Base-by-base conservation (phyloP, 1,140 invertebrate genomes). In the Coboldia fuscipes region DNA sequence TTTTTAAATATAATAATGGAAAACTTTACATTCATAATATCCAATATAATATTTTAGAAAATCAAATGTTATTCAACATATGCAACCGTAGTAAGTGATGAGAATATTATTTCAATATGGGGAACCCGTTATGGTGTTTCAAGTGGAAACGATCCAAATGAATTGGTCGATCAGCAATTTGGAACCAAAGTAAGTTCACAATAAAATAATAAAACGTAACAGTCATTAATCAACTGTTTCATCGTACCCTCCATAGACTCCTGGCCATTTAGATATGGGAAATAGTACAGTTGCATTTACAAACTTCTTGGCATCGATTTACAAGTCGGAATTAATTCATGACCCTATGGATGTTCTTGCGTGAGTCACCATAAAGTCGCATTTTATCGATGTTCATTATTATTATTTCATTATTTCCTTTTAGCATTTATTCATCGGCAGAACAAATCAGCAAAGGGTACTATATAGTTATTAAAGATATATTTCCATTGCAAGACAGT, bases 21-120 rank as follows among this genome's bases (percentile, higher is more conserved):
- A 70, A 15, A 63, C 69, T 21, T 67, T 67, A 21, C 76, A 67
- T 42, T 74, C 72, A 2, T n/a, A n/a, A n/a, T n/a, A n/a, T n/a
- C n/a, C n/a, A n/a, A n/a, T 21, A 37, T 30, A 42, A 39, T 35
- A 39, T 48, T 53, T 22, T 39, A 69, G 68, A 61, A 60, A 46
- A 58, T 70, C 9, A 57, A 65, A 37, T 75, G 72, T 54, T 72
- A 70, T 16, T 62, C 70, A 20, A 67, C 68, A 22, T 77, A 67
- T 42, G 73, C 72, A 1, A 57, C 75, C 18, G 65, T 66, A 23
- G 63, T 62, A 23, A 75, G 72, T 2, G 50, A 62, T 15, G 65
- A 75, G 37, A 75, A 77, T 47, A 64, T 71, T 35, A 53, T 79
- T 2, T 69, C 70, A 33, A 68, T 77, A 38, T 79, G 75, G 72